Conservation (phyloP, 2,888 invertebrate genomes). For the Nomada lathburiana region DNA sequence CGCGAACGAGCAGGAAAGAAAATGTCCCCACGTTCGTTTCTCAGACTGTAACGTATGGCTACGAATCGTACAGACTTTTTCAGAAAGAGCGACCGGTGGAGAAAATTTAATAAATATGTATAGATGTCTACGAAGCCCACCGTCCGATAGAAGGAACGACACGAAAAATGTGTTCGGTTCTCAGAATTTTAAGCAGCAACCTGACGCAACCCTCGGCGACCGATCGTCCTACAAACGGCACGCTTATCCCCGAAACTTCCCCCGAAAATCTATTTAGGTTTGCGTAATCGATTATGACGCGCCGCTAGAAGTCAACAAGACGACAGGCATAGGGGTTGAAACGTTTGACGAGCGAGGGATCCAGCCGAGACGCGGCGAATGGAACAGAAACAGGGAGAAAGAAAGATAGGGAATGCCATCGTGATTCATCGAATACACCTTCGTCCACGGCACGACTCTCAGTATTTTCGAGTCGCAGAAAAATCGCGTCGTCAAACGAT, state of each 20-base stretch:
- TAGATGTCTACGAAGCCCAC: neutral
- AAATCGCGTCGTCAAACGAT: neutral
- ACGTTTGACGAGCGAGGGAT: slow-evolving; percentile 15
- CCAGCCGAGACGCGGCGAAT: neutral
- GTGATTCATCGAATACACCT: slow-evolving; percentile 9
- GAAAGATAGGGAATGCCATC: neutral
- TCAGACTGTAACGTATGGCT: neutral
- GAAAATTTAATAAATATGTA: no score
- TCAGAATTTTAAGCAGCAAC: slow-evolving; percentile 28
- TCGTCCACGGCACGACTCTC: neutral
- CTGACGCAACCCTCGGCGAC: slow-evolving; percentile 33
- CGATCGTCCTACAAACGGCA: slow-evolving; percentile 38
- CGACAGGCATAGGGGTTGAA: slow-evolving; percentile 22
- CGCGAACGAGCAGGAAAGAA: slow-evolving; percentile 17
- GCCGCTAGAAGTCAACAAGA: slow-evolving; percentile 62
- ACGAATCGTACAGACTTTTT: no score
- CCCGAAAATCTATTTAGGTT: slow-evolving; percentile 71
- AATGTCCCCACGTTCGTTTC: slow-evolving; percentile 22
- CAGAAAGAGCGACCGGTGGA: no score
- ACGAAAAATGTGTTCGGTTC: neutral
- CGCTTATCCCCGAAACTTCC: slow-evolving; percentile 52
- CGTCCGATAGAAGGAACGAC: neutral
- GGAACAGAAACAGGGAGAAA: neutral
- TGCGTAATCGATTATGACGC: slow-evolving; percentile 72
- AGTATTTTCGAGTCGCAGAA: neutral